Base-by-base conservation (phyloP, 2,113 vertebrate species). In the Rhinolophus sinicus region DNA sequence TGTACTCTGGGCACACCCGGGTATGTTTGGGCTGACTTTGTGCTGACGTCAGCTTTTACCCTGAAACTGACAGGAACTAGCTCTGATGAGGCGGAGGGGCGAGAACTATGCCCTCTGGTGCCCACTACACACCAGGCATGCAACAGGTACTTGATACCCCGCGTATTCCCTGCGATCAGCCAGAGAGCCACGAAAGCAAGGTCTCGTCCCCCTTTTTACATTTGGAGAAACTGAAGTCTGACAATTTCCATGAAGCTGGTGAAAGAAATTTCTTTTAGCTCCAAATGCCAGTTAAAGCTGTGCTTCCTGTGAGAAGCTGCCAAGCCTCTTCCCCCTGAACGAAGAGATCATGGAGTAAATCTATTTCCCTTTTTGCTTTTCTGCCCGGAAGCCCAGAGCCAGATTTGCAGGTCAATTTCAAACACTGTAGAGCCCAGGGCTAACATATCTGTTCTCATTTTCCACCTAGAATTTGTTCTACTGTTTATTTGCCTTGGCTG, bases 1-100 rank as follows among this genome's bases (percentile, higher is more conserved):
- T 19, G 15, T 19, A 13, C 52, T 8, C 3, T 8, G 3, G 33
- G 18, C 18, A 21, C 0, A 0, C 24, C 65, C 4, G 11, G 54
- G 33, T 18, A 2, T 50, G 64, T n/a, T 5, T 28, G 81, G 33
- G 30, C 56, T 33, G 72, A 75, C 56, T 9, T 24, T 0, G 19
- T 13, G 38, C 7, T 4, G 73, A 60, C 67, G 47, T n/a, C 40
- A 62, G 64, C 54, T 38, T 64, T n/a, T 18, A 3, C 21, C 77
- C 81, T 33, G 90, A 87, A 38, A 62, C 4, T 2, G n/a, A 54
- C 21, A 30, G 65, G 35, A 30, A 8, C 60, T 30, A 24, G 33
- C 62, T 35, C 21, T 2, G 58, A 58, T 2, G 35, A 35, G 14
- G 28, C 47, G n/a, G 8, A 65, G 21, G 58, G 38, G 9, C 2